A percentile compares a stretch with the other conserved stretches of the same genome.
Evolutionary conservation across 2,888 invertebrate species (phyloP).

Genomic region (Erebia ligea): DNA sequence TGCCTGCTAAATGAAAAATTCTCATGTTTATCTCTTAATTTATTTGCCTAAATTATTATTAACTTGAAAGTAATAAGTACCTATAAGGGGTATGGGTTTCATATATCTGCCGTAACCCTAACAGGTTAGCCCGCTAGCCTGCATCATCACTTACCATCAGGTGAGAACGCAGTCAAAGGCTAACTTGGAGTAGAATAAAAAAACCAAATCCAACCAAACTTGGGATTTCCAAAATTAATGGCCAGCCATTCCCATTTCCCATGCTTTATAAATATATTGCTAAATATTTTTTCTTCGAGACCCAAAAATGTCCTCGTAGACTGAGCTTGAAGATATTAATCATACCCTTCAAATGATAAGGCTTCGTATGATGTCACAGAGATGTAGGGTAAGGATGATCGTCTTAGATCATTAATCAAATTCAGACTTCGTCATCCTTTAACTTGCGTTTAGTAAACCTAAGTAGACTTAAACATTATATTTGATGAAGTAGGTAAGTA

Average conservation of each 20-base stretch:
- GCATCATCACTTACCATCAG: too few species aligned
- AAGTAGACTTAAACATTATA: constrained; percentile 6
- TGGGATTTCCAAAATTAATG: constrained; percentile 27
- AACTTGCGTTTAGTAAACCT: constrained; percentile 1
- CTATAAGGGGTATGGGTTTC: too few species aligned
- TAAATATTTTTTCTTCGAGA: background rate
- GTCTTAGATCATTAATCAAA: constrained; percentile 25
- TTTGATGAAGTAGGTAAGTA: background rate
- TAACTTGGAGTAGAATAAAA: too few species aligned
- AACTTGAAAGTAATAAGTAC: too few species aligned
- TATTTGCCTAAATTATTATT: too few species aligned
- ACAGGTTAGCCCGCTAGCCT: too few species aligned
- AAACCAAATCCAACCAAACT: background rate
- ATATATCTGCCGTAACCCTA: too few species aligned
- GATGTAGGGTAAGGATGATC: constrained; percentile 16
- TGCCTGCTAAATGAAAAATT: too few species aligned
- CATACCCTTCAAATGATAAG: constrained; percentile 19
- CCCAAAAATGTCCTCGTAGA: constrained; percentile 6
- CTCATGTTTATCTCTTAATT: too few species aligned
- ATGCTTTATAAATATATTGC: background rate
- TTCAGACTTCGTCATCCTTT: constrained; percentile 21
- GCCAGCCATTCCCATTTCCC: background rate
- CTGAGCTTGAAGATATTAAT: constrained; percentile 29
- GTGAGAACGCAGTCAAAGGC: too few species aligned
- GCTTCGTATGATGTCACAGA: constrained; percentile 9